These are phyloP conservation scores for Hemitrygon akajei DNA, from an alignment of 2,797 vertebrate species.

Conservation along the genomic window DNA sequence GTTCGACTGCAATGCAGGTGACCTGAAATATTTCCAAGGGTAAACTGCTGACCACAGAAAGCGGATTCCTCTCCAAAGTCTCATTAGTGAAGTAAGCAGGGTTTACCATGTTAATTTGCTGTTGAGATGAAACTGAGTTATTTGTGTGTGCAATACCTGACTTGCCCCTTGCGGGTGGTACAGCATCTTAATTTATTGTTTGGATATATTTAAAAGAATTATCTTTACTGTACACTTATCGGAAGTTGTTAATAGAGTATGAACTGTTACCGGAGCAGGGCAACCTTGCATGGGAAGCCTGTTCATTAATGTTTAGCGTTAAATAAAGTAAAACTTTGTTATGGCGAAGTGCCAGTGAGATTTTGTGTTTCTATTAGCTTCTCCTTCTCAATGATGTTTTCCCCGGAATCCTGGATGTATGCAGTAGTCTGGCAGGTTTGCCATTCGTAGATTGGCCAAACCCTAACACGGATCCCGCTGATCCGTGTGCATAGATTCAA, in stretches of 20 bases:
- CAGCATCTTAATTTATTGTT: slow-evolving; percentile 18
- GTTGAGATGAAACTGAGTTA: not conserved
- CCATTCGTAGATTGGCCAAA: not conserved
- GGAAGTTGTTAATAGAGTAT: not conserved
- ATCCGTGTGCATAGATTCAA: too few relatives aligned
- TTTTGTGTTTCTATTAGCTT: not conserved
- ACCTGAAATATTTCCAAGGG: not conserved
- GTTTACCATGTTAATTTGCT: not conserved
- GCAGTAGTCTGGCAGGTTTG: not conserved
- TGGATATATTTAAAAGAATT: not conserved
- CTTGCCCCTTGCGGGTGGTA: not conserved
- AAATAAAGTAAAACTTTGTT: slow-evolving; percentile 24
- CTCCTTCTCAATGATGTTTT: too few relatives aligned
- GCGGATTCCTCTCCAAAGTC: not conserved
- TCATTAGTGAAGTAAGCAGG: not conserved
- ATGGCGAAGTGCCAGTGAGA: not conserved
- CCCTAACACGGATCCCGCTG: too few relatives aligned
- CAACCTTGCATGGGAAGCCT: not conserved
- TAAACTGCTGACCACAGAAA: not conserved
- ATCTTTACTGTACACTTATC: not conserved
- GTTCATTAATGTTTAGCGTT: not conserved
- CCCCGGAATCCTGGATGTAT: not conserved
- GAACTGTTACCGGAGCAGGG: not conserved
- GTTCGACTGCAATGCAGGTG: too few relatives aligned
- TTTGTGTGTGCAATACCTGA: not conserved